Base-by-base conservation (phyloP, 2,797 vertebrate species). In the Megaceryle alcyon region DNA sequence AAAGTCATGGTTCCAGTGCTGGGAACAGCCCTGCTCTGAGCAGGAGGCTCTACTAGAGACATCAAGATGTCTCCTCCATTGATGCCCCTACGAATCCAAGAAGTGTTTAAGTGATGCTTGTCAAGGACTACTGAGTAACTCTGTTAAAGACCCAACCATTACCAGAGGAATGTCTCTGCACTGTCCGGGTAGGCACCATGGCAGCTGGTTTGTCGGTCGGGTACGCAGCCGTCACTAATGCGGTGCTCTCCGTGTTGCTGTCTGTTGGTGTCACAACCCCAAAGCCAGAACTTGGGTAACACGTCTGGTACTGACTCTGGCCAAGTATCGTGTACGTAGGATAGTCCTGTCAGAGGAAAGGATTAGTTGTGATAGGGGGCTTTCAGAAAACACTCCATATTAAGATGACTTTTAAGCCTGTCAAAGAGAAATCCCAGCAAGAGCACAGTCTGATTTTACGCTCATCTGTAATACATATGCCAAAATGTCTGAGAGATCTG, bases 261-360 rank as follows among this genome's bases (percentile, higher is more conserved):
- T 98, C 98, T 93, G 98, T 97, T 90, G 99, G 96, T 35, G 98
- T 98, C 17, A 98, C 95, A 2, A 99, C 98, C 31, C 98, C 97
- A 60, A 99, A 99, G 97, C 98, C 99, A 90, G 99, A 98, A 91
- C 98, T 98, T 0, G 98, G 94, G 94, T 99, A 99, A 97, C 99
- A 99, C 68, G 98, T 98, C 91, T 99, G 98, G 97, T 99, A 99
- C 97, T 99, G 99, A 94, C 95, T 98, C 96, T 99, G 99, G n/a
- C 99, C 99, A 96, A 99, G 98, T 77, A 99, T 98, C 15, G 98
- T 99, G 94, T 99, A 99, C 14, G 98, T 98, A 79, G 98, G 98
- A 86, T 99, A 99, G 4, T 99, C 99, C 99, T 99, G 86, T 1
- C 10, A n/a, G 72, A 86, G 53, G 65, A 56, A 95, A 95, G 70